Evolutionary conservation across 2,888 invertebrate species (phyloP).

Genomic region (Ophion ventricosus): DNA sequence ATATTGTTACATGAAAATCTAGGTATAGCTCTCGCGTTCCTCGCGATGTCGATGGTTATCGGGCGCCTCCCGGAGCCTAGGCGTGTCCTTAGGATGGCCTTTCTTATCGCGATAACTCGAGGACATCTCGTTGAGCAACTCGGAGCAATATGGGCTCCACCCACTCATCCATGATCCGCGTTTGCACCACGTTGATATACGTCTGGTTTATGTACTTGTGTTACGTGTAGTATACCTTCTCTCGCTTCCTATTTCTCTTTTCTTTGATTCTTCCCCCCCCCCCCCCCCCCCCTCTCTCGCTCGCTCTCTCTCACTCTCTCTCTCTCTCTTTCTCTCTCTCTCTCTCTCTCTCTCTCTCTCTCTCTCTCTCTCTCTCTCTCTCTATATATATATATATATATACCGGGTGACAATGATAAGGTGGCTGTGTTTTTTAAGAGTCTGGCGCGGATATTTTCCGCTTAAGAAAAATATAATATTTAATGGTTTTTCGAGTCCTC

Average conservation of each 20-base stretch:
- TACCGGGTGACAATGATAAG: too few species aligned
- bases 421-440: too few species aligned
- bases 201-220: not conserved
- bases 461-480: too few species aligned
- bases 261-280: not conserved
- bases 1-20: slow-evolving; percentile 37
- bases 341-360: not conserved
- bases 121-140: slow-evolving; percentile 81
- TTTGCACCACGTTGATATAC: slow-evolving; percentile 69
- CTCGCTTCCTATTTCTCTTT: slow-evolving; percentile 7
- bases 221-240: slow-evolving; percentile 14
- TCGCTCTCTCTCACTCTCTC: slow-evolving; percentile 23
- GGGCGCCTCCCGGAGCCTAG: slow-evolving; percentile 72
- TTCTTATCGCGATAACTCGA: slow-evolving; percentile 81
- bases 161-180: slow-evolving; percentile 78
- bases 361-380: too few species aligned
- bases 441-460: too few species aligned
- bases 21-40: slow-evolving; percentile 55
- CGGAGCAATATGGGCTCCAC: slow-evolving; percentile 76
- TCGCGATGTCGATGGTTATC: slow-evolving; percentile 71
- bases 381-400: too few species aligned
- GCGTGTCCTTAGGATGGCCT: slow-evolving; percentile 82
- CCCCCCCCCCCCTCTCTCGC: slow-evolving; percentile 10
- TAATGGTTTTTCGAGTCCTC: too few species aligned
- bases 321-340: slow-evolving; percentile 17